These are phyloP conservation scores for Dreissena polymorpha DNA, from an alignment of 1,140 invertebrate species.

Conservation along the genomic window DNA sequence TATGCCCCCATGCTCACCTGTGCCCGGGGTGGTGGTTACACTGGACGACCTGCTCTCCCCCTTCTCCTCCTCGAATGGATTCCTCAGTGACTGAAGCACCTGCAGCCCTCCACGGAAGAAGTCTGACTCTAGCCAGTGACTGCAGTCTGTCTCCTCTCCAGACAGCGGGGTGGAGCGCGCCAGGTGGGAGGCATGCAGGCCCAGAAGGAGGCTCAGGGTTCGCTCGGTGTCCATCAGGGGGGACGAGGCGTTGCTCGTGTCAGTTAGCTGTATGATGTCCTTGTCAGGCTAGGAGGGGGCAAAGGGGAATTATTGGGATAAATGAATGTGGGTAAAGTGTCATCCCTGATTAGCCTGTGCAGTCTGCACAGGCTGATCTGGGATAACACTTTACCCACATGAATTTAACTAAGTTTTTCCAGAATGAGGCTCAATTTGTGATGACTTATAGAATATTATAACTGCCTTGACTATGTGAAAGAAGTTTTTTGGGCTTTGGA, in stretches of 20 bases:
- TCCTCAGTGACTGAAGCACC: constrained; percentile 87
- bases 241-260: constrained; percentile 80
- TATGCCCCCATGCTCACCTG: not conserved
- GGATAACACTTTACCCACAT: too few relatives aligned
- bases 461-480: too few relatives aligned
- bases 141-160: constrained; percentile 84
- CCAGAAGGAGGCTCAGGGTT: constrained; percentile 88
- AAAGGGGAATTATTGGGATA: too few relatives aligned
- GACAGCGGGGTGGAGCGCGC: constrained; percentile 85
- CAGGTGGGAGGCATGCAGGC: constrained; percentile 88
- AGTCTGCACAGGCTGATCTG: too few relatives aligned
- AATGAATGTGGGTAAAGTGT: too few relatives aligned
- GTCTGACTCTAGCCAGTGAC: constrained; percentile 85
- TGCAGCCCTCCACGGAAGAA: constrained; percentile 92
- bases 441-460: too few relatives aligned
- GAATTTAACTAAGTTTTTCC: too few relatives aligned
- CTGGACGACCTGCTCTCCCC: constrained; percentile 92
- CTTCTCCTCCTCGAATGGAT: constrained; percentile 96
- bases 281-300: constrained; percentile 74
- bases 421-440: too few relatives aligned
- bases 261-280: constrained; percentile 77
- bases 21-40: constrained; percentile 82
- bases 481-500: too few relatives aligned
- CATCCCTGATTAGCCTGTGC: too few relatives aligned
- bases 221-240: constrained; percentile 87